These are phyloP conservation scores for Sigmodon hispidus DNA, from an alignment of 2,113 vertebrate genomes.

Conservation along the genomic window DNA sequence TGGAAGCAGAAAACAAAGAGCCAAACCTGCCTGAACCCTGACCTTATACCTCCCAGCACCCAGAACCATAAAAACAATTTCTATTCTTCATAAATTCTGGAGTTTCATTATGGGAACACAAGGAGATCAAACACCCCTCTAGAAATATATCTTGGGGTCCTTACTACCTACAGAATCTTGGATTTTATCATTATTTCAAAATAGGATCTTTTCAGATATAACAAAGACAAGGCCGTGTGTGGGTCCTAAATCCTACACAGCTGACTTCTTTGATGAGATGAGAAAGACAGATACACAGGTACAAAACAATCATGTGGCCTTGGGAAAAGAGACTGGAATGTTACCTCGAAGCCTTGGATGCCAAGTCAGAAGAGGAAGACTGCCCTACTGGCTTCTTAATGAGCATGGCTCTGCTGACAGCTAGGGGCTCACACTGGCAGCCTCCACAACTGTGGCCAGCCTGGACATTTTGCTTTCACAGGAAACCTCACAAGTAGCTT, in stretches of 20 bases:
- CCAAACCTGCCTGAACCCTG: background rate
- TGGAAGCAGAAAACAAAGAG: background rate
- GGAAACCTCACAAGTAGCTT: background rate
- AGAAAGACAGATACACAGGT: background rate
- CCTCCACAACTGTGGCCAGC: background rate
- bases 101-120: background rate
- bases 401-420: accelerated
- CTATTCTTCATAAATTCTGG: background rate
- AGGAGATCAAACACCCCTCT: background rate
- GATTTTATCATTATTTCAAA: background rate
- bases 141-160: background rate
- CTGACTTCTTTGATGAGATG: background rate
- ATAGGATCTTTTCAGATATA: background rate
- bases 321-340: background rate
- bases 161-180: background rate
- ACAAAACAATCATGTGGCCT: background rate
- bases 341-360: background rate
- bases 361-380: background rate
- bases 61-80: no score
- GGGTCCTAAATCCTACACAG: background rate
- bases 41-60: background rate
- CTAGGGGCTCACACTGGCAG: background rate
- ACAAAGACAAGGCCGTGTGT: background rate
- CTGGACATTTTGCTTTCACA: background rate
- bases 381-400: background rate